Base-by-base conservation (phyloP, 1,140 invertebrate genomes). In the Hylyphantes graminicola region DNA sequence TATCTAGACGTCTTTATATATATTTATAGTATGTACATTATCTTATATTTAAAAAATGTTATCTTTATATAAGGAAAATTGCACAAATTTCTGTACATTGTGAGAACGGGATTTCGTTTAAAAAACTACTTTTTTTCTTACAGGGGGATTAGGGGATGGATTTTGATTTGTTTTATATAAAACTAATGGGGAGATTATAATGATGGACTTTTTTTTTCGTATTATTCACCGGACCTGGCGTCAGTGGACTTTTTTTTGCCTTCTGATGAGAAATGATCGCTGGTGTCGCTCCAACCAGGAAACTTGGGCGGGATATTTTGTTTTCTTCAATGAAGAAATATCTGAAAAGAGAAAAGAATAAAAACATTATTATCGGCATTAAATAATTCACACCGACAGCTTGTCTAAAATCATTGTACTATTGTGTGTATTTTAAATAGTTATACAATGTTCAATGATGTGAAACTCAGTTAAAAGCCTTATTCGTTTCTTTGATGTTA, bases 31-130 rank as follows among this genome's bases (percentile, higher is more conserved):
- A 81, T 81, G 19, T 81, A 81, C 65, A 72, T 17, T 81, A 81
- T 81, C 48, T 73, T 78, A 81, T 81, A 81, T 81, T 35, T 81
- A 81, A 81, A 78, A 81, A 81, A 81, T 81, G 78, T 68, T 35
- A 68, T 79, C 55, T 78, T 79, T 79, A n/a, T n/a, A n/a, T n/a
- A 79, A 68, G 78, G 78, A 81, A 81, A 81, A 81, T 68, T 72
- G 78, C 65, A 81, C 78, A 81, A 81, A 81, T 13, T 78, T 81
- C 77, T 79, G 77, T 79, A 79, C 68, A 73, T 51, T 73, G 50
- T 65, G 75, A 64, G 67, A 57, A 17, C 61, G 68, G 68, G 78
- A 61, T 72, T 53, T 81, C 53, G 17, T 81, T 78, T 81, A 81
- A 81, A 81, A 81, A 81, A 81, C 78, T 81, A 81, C 78, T 72